Base-by-base conservation (phyloP, 1,140 invertebrate species). In the Drosophila malerkotliana region DNA sequence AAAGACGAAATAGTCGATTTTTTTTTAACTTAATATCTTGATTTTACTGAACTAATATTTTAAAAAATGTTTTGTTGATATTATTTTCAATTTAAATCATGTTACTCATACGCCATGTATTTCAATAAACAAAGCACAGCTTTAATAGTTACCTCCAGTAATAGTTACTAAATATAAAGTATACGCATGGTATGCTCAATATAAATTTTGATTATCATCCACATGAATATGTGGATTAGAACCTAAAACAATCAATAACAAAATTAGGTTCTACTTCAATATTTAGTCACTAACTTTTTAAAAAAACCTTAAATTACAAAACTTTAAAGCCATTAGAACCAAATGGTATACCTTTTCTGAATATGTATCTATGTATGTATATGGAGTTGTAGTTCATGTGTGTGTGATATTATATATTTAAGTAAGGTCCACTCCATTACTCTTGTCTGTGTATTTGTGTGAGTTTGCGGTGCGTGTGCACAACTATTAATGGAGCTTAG, bases 391-490 rank as follows among this genome's bases (percentile, higher is more conserved):
- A 6, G 26, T 6, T 28, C 4, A 28, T 18, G 14, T 44, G 8
- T 44, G n/a, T 15, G 14, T 6, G 41, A 52, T 12, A 45, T 53
- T 21, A 4, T 34, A 7, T 32, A 30, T 24, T 61, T 10, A 6
- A 28, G 9, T n/a, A 28, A 14, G 63, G 63, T 57, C 60, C 45
- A 44, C 58, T 47, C 58, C 39, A 18, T 24, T 15, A 14, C 48
- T 9, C 34, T 1, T 39, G 32, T 39, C 32, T 67, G 39, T 74
- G 39, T 39, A 26, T 24, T 21, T 54, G 49, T 52, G 54, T 54
- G 66, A 39, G 76, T 56, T 64, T 78, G 63, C 54, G 63, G 62
- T 77, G 63, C 63, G 67, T 77, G 72, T 68, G 54, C 58, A 55
- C 74, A 66, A 68, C 58, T 63, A 74, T 68, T 69, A 74, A 64